A percentile compares a stretch with the other conserved stretches of the same genome.
phyloP scores from a whole-genome alignment of 30 jellyfish, hydroid and myxozoan genomes.

The Turritopsis dohrnii region DNA sequence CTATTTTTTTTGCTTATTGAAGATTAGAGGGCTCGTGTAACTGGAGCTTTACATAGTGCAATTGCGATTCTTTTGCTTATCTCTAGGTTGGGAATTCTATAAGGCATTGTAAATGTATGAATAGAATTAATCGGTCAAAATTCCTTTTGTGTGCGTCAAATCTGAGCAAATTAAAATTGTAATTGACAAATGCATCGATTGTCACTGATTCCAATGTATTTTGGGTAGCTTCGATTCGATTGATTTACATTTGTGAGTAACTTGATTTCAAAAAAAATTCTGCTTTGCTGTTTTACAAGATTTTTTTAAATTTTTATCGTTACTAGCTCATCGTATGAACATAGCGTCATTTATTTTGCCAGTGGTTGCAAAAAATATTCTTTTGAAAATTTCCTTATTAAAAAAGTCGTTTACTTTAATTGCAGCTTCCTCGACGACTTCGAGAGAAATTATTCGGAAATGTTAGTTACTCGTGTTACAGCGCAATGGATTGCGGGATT shows the following conservation, averaged over 20 bases:
- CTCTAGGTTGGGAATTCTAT: neutral
- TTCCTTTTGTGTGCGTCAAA: neutral
- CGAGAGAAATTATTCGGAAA: neutral
- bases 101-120: neutral
- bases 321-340: neutral
- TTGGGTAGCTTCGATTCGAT: neutral
- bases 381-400: too few relatives aligned
- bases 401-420: neutral
- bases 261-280: neutral
- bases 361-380: neutral
- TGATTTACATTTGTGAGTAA: neutral
- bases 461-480: neutral
- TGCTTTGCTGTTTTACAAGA: neutral
- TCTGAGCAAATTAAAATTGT: neutral
- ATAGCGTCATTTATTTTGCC: neutral
- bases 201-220: neutral
- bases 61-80: neutral
- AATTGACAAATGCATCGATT: neutral
- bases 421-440: neutral
- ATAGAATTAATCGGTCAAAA: neutral
- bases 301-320: neutral
- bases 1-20: neutral
- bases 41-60: neutral
- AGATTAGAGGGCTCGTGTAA: neutral
- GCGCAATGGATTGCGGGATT: constrained; percentile 22